These are phyloP conservation scores for Hirundo rustica DNA, from an alignment of 2,797 vertebrate genomes.

Conservation along the genomic window DNA sequence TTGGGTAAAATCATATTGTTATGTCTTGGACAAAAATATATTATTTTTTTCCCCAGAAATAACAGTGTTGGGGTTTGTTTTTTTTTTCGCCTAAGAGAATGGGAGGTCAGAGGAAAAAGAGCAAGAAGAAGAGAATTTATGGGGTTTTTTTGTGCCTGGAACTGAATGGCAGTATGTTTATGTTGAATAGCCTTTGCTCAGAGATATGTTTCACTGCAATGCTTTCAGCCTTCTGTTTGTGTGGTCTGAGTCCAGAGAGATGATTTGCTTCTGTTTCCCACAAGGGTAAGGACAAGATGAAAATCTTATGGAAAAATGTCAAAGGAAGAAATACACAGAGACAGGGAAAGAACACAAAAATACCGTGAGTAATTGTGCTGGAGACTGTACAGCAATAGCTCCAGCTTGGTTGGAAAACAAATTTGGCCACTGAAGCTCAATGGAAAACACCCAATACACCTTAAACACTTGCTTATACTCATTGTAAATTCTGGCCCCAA, in stretches of 20 bases:
- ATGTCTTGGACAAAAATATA: neutral
- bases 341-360: neutral
- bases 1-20: neutral
- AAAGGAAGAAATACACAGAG: slow-evolving; percentile 33
- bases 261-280: slow-evolving; percentile 53
- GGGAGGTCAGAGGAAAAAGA: neutral
- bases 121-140: neutral
- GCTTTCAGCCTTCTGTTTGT: slow-evolving; percentile 37
- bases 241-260: slow-evolving; percentile 31
- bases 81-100: neutral
- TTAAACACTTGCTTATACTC: neutral
- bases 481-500: neutral
- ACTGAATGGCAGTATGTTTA: neutral
- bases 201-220: neutral
- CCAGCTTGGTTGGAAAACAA: neutral
- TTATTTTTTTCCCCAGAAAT: neutral
- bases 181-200: slow-evolving; percentile 2
- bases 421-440: neutral
- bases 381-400: neutral
- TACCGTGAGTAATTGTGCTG: neutral
- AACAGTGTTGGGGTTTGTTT: neutral
- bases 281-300: neutral
- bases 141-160: neutral
- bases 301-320: slow-evolving; percentile 52
- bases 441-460: neutral